Evolutionary conservation across 2,888 invertebrate genomes (phyloP).

Genomic region (Lasioglossum leucozonium): DNA sequence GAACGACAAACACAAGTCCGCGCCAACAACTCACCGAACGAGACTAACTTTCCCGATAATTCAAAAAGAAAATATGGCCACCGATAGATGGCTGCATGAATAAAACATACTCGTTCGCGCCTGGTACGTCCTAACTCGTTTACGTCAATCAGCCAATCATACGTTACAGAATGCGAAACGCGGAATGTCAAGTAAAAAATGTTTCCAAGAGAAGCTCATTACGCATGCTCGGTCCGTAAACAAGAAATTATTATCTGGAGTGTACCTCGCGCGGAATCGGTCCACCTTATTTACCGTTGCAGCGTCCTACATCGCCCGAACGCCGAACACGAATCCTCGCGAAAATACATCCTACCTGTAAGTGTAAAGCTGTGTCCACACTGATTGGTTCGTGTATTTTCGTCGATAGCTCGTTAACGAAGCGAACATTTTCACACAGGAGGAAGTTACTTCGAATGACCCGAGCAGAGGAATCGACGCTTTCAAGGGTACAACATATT

Average conservation of each 20-base stretch:
- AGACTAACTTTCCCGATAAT: background rate
- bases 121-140: background rate
- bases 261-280: background rate
- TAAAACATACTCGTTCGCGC: background rate
- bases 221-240: background rate
- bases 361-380: too few species aligned
- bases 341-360: background rate
- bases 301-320: background rate
- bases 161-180: background rate
- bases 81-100: background rate
- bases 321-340: background rate
- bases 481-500: too few species aligned
- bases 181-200: background rate
- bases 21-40: background rate
- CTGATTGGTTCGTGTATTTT: too few species aligned
- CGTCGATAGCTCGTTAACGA: too few species aligned
- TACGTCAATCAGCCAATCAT: background rate
- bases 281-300: conserved; percentile 4
- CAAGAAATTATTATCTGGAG: background rate
- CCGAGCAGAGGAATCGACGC: too few species aligned
- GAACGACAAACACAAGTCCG: background rate
- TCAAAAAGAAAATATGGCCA: background rate
- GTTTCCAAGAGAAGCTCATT: background rate
- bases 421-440: too few species aligned
- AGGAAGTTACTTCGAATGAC: too few species aligned